These are phyloP conservation scores for Leucopternis melanops DNA, from an alignment of 2,113 vertebrate species.

Conservation along the genomic window DNA sequence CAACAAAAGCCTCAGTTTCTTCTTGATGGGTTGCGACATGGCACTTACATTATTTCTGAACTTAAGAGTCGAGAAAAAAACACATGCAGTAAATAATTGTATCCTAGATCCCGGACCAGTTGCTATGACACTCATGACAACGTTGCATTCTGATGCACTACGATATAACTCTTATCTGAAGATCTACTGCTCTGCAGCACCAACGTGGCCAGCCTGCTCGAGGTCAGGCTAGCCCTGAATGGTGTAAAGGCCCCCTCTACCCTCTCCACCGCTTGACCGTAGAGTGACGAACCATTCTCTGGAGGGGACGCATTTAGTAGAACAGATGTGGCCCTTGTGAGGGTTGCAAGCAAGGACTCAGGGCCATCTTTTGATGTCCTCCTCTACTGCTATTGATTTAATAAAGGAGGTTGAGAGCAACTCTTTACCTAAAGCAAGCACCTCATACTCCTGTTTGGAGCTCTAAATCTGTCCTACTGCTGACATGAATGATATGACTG, in stretches of 20 bases:
- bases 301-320: not conserved
- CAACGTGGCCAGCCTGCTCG: accelerated
- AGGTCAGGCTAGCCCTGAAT: not conserved
- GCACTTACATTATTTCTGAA: not conserved
- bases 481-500: not conserved
- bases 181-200: not conserved
- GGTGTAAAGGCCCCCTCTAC: not conserved
- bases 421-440: not conserved
- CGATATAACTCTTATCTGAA: not conserved
- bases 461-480: not conserved
- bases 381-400: not conserved
- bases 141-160: not conserved
- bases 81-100: not conserved
- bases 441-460: not conserved
- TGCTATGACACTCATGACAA: not conserved
- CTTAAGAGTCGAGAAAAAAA: not conserved
- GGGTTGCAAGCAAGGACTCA: not conserved
- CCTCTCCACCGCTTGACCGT: not conserved
- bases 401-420: not conserved
- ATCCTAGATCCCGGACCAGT: not conserved
- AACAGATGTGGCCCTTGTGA: not conserved
- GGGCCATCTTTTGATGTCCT: not conserved
- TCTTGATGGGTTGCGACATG: not conserved
- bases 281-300: not conserved
- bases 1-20: not conserved